A percentile compares a stretch with the other conserved stretches of the same genome.
These are phyloP conservation scores for Drosophila pseudoananassae DNA, from an alignment of 1,140 invertebrate species.

Conservation along the genomic window DNA sequence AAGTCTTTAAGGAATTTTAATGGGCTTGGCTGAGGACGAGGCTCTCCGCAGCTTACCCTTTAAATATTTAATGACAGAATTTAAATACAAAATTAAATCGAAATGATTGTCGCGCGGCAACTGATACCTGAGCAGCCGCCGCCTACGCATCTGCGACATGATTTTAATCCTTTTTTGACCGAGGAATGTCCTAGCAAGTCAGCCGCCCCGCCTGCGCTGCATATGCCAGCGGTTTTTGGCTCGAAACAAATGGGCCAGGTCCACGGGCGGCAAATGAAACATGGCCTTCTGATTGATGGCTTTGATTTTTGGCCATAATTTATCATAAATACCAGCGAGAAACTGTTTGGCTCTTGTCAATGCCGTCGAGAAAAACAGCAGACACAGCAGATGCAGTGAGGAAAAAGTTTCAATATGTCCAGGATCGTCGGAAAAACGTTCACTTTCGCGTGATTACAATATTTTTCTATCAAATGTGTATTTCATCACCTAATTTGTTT, in stretches of 20 bases:
- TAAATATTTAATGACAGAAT: conserved; percentile 79
- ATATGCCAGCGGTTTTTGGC: conserved; percentile 35
- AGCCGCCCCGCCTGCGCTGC: background rate
- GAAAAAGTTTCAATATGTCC: background rate
- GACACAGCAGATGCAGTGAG: conserved; percentile 12
- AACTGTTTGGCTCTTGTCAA: conserved; percentile 59
- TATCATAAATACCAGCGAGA: conserved; percentile 73
- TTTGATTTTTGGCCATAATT: conserved; percentile 81
- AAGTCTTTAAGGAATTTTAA: conserved; percentile 81
- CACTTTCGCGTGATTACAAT: too few relatives aligned
- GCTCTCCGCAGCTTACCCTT: conserved; percentile 73
- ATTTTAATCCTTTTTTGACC: conserved; percentile 65
- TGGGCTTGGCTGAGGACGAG: conserved; percentile 53
- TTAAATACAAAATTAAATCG: conserved; percentile 82
- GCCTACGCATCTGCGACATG: conserved; percentile 65
- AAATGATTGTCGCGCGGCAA: conserved; percentile 62
- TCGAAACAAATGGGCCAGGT: conserved; percentile 59
- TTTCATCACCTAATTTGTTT: too few relatives aligned
- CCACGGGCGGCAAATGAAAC: conserved; percentile 74
- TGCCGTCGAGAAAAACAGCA: conserved; percentile 49
- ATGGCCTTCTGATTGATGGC: conserved; percentile 76
- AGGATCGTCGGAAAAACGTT: background rate
- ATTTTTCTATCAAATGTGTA: too few relatives aligned
- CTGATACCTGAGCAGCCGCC: conserved; percentile 56
- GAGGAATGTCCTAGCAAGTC: background rate